phyloP scores from a whole-genome alignment of 2,797 vertebrate species.

The Geotrypetes seraphini region DNA sequence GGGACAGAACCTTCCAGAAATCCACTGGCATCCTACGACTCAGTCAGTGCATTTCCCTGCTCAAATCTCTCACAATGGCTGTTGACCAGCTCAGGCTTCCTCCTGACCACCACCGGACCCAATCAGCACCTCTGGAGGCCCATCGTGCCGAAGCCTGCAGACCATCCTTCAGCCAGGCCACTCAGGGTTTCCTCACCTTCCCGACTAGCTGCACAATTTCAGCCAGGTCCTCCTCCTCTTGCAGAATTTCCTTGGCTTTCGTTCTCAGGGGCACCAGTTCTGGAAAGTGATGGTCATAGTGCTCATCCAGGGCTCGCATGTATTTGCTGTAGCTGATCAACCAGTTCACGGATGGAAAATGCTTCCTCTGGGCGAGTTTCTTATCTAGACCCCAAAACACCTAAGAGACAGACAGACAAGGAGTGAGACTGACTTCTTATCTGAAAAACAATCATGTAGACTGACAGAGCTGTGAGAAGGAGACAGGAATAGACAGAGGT shows the following conservation, averaged over 20 bases:
- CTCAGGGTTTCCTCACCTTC: slow-evolving; percentile 23
- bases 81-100: too few species aligned
- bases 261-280: slow-evolving; percentile 32
- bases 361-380: slow-evolving; percentile 41
- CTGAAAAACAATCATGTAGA: too few species aligned
- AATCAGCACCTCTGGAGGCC: too few species aligned
- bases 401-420: not conserved
- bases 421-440: rapidly evolving
- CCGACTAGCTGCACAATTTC: slow-evolving; percentile 46
- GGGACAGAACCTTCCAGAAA: too few species aligned
- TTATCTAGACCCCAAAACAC: slow-evolving; percentile 49
- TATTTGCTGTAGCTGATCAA: slow-evolving; percentile 46
- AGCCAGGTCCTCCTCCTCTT: slow-evolving; percentile 40
- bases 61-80: too few species aligned
- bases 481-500: too few species aligned
- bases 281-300: slow-evolving; percentile 26
- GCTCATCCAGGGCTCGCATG: slow-evolving; percentile 33
- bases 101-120: too few species aligned
- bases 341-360: slow-evolving; percentile 42
- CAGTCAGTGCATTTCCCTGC: too few species aligned
- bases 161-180: rapidly evolving
- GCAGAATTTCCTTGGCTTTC: slow-evolving; percentile 34
- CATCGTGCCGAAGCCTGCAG: too few species aligned
- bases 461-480: rapidly evolving
- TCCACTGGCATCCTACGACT: too few species aligned